phyloP scores from a whole-genome alignment of 2,888 invertebrate species.

The Sinhomidia bicolor region DNA sequence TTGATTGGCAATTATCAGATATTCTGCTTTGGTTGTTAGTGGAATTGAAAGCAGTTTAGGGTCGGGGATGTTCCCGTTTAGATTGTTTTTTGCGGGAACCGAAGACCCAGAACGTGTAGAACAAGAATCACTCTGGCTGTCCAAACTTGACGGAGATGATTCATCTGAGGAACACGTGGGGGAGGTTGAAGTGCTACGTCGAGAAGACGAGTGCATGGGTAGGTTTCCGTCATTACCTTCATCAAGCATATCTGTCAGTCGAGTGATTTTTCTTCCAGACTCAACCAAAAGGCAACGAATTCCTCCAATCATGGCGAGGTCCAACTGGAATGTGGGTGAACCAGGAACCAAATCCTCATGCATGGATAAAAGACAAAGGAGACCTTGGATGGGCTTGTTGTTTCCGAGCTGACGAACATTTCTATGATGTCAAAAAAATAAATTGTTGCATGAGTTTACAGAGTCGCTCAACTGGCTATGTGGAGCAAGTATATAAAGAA shows the following conservation, averaged over 20 bases:
- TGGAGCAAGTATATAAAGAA: too few species aligned
- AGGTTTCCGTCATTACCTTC: conserved; percentile 55
- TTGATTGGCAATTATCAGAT: conserved; percentile 90
- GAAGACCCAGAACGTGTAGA: conserved; percentile 53
- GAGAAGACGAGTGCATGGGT: conserved; percentile 6
- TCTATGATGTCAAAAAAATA: conserved; percentile 57
- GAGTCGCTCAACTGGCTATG: not conserved
- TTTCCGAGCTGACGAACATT: conserved; percentile 78
- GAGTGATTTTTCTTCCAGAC: conserved; percentile 77
- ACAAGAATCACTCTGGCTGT: conserved; percentile 69
- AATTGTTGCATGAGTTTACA: too few species aligned
- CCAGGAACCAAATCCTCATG: conserved; percentile 74
- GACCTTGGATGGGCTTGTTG: conserved; percentile 77
- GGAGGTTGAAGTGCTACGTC: conserved; percentile 2
- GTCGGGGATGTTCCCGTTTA: conserved; percentile 85
- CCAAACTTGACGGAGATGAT: conserved; percentile 58
- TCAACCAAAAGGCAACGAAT: conserved; percentile 78
- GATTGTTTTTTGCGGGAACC: conserved; percentile 58
- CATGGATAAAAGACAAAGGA: conserved; percentile 77
- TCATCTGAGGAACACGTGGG: conserved; percentile 62
- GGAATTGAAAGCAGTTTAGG: conserved; percentile 89
- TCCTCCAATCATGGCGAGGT: conserved; percentile 79
- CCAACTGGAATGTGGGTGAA: conserved; percentile 75
- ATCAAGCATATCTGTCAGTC: conserved; percentile 76
- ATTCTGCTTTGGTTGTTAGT: conserved; percentile 91